These are phyloP conservation scores for Icerya purchasi DNA, from an alignment of 2,888 invertebrate species.

Conservation along the genomic window DNA sequence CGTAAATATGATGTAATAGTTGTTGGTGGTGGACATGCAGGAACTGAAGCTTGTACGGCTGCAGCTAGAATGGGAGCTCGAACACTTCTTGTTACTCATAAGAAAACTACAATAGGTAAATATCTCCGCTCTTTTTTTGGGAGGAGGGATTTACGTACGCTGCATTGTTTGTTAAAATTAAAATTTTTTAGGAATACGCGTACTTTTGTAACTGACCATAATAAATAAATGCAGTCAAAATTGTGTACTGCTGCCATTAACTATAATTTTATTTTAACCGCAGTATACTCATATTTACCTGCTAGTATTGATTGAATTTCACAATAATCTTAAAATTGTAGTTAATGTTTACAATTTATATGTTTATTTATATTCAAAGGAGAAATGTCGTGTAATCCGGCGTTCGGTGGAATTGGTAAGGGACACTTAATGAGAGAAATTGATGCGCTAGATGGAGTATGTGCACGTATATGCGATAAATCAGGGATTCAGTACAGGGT, in stretches of 20 bases:
- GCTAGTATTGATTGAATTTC: no score
- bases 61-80: constrained; percentile 60
- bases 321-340: no score
- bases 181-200: no score
- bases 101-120: constrained; percentile 53
- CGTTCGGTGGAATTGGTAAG: constrained; percentile 82
- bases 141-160: no score
- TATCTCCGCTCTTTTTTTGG: no score
- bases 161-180: no score
- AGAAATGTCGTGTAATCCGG: constrained; percentile 86
- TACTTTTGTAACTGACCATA: no score
- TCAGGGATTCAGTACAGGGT: constrained; percentile 62
- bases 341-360: no score
- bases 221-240: no score
- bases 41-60: constrained; percentile 66
- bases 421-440: constrained; percentile 70
- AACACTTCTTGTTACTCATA: constrained; percentile 64
- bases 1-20: constrained; percentile 47
- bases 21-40: constrained; percentile 80
- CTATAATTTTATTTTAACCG: no score
- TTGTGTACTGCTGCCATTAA: no score
- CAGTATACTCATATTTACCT: no score
- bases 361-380: constrained; percentile 30
- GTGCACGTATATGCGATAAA: constrained; percentile 54
- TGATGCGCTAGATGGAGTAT: constrained; percentile 71